Evolutionary conservation across 2,888 invertebrate species (phyloP).

Genomic region (Zelleria hepariella): DNA sequence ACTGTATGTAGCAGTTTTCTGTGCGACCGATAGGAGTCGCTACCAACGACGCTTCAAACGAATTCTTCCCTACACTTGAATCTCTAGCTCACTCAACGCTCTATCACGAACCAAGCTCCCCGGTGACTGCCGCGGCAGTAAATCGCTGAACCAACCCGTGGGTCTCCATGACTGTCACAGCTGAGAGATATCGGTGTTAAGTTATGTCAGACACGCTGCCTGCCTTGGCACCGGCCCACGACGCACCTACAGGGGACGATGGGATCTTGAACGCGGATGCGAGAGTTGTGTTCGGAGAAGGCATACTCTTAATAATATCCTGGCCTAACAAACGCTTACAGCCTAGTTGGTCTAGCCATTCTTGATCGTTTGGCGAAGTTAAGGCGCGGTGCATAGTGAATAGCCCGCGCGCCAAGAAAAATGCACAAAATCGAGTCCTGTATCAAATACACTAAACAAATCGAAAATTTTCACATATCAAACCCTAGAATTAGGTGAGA

Average conservation of each 20-base stretch:
- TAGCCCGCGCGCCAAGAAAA: neutral
- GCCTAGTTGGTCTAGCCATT: too few species aligned
- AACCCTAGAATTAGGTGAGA: too few species aligned
- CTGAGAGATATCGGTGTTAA: conserved; percentile 3
- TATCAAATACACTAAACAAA: neutral
- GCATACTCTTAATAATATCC: neutral
- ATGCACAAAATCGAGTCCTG: neutral
- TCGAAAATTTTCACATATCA: too few species aligned
- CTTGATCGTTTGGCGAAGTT: neutral
- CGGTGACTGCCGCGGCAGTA: neutral
- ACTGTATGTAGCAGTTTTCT: too few species aligned
- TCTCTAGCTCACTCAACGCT: neutral
- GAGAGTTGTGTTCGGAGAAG: neutral
- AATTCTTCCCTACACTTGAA: too few species aligned
- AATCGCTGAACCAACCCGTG: neutral
- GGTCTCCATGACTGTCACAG: neutral
- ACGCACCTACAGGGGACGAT: conserved; percentile 23
- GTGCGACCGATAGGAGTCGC: too few species aligned
- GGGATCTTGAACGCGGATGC: conserved; percentile 7
- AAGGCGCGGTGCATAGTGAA: neutral
- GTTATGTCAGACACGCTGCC: conserved; percentile 34
- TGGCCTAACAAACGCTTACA: neutral
- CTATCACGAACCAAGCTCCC: neutral
- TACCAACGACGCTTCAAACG: too few species aligned
- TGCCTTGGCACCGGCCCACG: conserved; percentile 38